Evolutionary conservation across 2,113 vertebrate genomes (phyloP).

Genomic region (Pelmatolapia mariae): DNA sequence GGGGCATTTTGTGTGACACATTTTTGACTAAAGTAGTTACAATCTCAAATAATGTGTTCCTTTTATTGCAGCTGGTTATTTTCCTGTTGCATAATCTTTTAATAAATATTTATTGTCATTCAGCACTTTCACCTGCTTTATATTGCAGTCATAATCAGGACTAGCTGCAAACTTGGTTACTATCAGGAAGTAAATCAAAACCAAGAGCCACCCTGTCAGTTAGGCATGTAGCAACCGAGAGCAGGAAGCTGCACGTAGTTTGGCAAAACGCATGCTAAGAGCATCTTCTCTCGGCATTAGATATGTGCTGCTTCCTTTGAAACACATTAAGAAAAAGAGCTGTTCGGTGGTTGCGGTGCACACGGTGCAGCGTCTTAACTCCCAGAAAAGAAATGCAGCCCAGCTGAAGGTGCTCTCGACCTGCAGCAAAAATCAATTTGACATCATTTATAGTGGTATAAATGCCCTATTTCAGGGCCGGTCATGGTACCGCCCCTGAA

Average conservation of each 20-base stretch:
- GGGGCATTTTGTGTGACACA: neutral
- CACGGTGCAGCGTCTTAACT: neutral
- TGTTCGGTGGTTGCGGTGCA: neutral
- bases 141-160: neutral
- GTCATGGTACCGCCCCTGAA: slow-evolving; percentile 24
- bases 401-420: neutral
- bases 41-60: neutral
- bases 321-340: neutral
- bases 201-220: neutral
- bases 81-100: neutral
- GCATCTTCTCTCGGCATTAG: neutral
- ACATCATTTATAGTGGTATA: slow-evolving; percentile 42
- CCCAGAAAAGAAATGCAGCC: neutral
- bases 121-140: neutral
- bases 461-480: slow-evolving; percentile 42
- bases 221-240: neutral
- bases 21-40: neutral
- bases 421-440: slow-evolving; percentile 26
- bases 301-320: neutral
- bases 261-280: neutral
- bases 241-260: slow-evolving; percentile 11
- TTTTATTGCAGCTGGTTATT: neutral
- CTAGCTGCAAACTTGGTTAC: neutral
- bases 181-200: slow-evolving; percentile 2
- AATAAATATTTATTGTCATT: neutral